Conservation (phyloP, 2,113 vertebrate genomes). For the Bungarus multicinctus region DNA sequence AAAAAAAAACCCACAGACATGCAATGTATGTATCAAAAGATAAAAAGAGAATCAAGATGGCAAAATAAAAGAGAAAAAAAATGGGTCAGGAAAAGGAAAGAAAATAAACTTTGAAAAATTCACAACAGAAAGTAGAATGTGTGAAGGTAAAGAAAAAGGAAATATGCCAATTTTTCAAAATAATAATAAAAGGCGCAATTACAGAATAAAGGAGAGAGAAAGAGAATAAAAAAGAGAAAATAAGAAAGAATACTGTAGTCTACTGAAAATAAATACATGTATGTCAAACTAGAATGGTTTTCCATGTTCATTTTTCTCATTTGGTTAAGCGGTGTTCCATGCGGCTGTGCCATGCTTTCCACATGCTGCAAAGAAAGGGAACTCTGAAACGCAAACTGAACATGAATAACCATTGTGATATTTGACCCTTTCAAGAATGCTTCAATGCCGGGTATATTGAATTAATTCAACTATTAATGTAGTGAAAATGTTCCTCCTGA, state of each 20-base stretch:
- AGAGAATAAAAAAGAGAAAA: slow-evolving; percentile 83
- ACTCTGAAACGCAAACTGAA: slow-evolving; percentile 73
- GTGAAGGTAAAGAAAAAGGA: slow-evolving; percentile 56
- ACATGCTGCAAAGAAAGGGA: slow-evolving; percentile 71
- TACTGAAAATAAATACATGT: slow-evolving; percentile 76
- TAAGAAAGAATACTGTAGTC: slow-evolving; percentile 81
- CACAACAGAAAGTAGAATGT: slow-evolving; percentile 65
- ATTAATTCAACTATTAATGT: neutral
- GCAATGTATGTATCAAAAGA: slow-evolving; percentile 63
- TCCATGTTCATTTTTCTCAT: slow-evolving; percentile 77
- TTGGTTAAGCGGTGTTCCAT: slow-evolving; percentile 64
- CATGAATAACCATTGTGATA: slow-evolving; percentile 75
- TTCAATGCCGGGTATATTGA: slow-evolving; percentile 17
- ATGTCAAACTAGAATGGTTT: slow-evolving; percentile 77
- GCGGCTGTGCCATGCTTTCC: slow-evolving; percentile 71
- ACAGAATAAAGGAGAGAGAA: slow-evolving; percentile 76
- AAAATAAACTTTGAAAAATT: slow-evolving; percentile 59
- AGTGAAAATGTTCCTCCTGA: neutral
- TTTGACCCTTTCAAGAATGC: slow-evolving; percentile 79
- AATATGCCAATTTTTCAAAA: slow-evolving; percentile 45
- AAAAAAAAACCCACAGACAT: slow-evolving; percentile 50
- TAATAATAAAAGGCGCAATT: slow-evolving; percentile 66
- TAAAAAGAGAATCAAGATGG: slow-evolving; percentile 1
- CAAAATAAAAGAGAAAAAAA: slow-evolving; percentile 41
- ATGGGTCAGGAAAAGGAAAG: slow-evolving; percentile 43